Base-by-base conservation (phyloP, 2,888 invertebrate species). In the Ceramica pisi region DNA sequence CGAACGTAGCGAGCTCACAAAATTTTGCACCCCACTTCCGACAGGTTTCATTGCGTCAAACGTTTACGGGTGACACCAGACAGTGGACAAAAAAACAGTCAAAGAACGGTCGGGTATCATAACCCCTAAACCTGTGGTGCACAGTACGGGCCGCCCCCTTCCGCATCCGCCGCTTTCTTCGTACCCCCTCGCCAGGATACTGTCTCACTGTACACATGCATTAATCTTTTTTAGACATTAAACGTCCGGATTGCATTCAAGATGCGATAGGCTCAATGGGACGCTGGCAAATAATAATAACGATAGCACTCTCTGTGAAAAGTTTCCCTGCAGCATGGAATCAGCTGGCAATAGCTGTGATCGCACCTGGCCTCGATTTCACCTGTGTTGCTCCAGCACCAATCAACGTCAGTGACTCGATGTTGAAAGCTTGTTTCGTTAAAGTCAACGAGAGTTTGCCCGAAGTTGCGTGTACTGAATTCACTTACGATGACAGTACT, bases 401-500 rank as follows among this genome's bases (percentile, higher is more conserved):
- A 5, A n/a, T 50, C n/a, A 50, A 50, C 9, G 10, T 10, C 50
- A 50, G 21, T n/a, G n/a, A 50, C 10, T n/a, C 50, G 5, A 50
- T 50, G 50, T n/a, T 50, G 4, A 12, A 21, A 10, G 12, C 50
- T 50, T 50, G 50, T 50, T 46, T 19, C 19, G 46, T 46, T 19
- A 46, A n/a, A 46, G 8, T 46, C 19, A 46, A 46, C 46, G 46
- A 46, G 46, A 46, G 19, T 8, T n/a, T n/a, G 8, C 46, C 46
- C 19, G 46, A 46, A 46, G 46, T 46, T 46, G 19, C 19, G 19
- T 46, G 46, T 9, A 19, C 19, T 19, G 19, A 46, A 8, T 46
- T 46, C 19, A 50, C 50, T 50, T 50, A 50, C 50, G 50, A 50
- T n/a, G 50, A n/a, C 50, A 50, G 21, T 21, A 50, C n/a, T 50